A percentile compares a stretch with the other conserved stretches of the same genome.
These are phyloP conservation scores for Sapayoa aenigma DNA, from an alignment of 2,113 vertebrate species.

Conservation along the genomic window DNA sequence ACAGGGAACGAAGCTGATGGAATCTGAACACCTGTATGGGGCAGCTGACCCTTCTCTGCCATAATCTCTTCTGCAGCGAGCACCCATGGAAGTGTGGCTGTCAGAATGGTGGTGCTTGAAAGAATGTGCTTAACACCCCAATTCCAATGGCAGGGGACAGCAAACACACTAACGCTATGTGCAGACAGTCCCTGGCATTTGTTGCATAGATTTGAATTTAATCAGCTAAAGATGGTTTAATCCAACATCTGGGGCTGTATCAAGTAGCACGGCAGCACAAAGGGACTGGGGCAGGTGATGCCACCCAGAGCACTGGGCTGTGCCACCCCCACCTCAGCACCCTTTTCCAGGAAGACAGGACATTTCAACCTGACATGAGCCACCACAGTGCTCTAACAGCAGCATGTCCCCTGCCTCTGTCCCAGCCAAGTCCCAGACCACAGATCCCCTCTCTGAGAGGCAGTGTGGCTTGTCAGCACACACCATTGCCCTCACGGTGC, in stretches of 20 bases:
- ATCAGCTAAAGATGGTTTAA: conserved; percentile 18
- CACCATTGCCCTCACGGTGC: accelerated
- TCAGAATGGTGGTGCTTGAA: neutral
- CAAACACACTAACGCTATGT: neutral
- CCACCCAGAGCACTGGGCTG: neutral
- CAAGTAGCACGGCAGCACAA: neutral
- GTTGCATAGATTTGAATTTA: neutral
- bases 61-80: accelerated
- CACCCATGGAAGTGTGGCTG: accelerated
- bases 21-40: accelerated
- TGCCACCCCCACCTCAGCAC: neutral
- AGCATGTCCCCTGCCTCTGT: neutral
- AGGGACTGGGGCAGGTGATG: neutral
- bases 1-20: neutral
- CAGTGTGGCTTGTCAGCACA: accelerated
- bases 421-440: neutral
- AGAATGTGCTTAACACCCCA: neutral
- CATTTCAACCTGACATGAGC: accelerated
- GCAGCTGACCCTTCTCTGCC: neutral
- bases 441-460: neutral
- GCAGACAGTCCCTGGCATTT: neutral
- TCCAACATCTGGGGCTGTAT: neutral
- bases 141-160: neutral
- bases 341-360: accelerated
- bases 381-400: neutral